Percentiles rank a stretch among this genome's conserved stretches.
Evolutionary conservation across 2,888 invertebrate genomes (phyloP).

Genomic region (Monopis laevigella): DNA sequence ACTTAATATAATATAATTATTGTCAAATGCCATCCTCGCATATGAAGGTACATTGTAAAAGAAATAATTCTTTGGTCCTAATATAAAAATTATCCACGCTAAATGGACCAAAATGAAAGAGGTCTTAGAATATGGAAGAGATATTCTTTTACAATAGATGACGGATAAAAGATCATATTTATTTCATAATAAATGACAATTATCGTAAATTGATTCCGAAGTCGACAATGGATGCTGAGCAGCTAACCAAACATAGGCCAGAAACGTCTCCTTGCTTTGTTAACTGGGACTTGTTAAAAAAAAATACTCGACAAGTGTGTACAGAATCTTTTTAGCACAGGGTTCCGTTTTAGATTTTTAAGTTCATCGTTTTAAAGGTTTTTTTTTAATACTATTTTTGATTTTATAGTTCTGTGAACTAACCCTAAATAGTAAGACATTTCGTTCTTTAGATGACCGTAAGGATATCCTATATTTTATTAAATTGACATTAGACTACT

Average conservation of each 20-base stretch:
- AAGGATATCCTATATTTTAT: too few relatives aligned
- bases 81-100: slow-evolving; percentile 50
- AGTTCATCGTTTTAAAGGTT: too few relatives aligned
- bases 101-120: slow-evolving; percentile 39
- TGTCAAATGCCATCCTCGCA: slow-evolving; percentile 49
- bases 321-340: too few relatives aligned
- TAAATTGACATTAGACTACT: too few relatives aligned
- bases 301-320: too few relatives aligned
- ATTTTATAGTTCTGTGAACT: too few relatives aligned
- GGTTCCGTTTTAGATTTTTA: too few relatives aligned
- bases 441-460: too few relatives aligned
- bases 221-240: slow-evolving; percentile 54
- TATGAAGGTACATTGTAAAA: slow-evolving; percentile 20
- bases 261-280: too few relatives aligned
- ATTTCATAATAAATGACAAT: slow-evolving; percentile 68
- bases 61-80: slow-evolving; percentile 45
- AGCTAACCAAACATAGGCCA: slow-evolving; percentile 77
- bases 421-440: too few relatives aligned
- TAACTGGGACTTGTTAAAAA: too few relatives aligned
- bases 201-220: slow-evolving; percentile 62
- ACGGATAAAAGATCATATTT: slow-evolving; percentile 61
- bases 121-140: slow-evolving; percentile 32
- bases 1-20: slow-evolving; percentile 43
- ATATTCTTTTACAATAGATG: slow-evolving; percentile 36
- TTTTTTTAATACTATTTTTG: too few relatives aligned